Evolutionary conservation across 30 jellyfish, hydroid and myxozoan species (phyloP), one percentile per base, ranked within the genome.

Genomic region (Hydractinia echinata): DNA sequence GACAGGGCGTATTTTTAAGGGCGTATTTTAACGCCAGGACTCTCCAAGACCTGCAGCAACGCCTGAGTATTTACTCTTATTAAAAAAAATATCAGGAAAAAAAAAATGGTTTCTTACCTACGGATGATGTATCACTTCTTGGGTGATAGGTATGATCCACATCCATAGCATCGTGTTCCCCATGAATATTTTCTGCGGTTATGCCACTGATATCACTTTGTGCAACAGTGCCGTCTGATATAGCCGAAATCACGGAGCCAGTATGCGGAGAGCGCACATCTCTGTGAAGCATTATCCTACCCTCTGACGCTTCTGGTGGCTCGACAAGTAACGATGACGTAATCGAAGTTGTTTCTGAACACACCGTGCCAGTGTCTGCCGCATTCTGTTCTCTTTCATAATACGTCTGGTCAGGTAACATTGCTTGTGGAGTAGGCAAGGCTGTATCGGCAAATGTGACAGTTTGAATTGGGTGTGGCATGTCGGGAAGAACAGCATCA

Each of bases 171-270:
- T 67, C 86, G 18, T 76, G 87, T 18, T 84, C 87, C 53, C 88
- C 96, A 53, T 81, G 89, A 50, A 85, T 89, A 30, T 87, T 81
- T 70, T 79, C 97, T 15, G 82, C 51, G 13, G 96, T 88, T 58
- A 81, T 60, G 8, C 92, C 92, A 71, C 97, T 89, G 39, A 73
- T 72, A 62, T 87, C 99, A 84, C 99, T 93, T 16, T 93, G 99
- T 6, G 95, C 99, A 7, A 89, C 99, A 5, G 99, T 93, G 14
- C 96, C 96, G 72, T 93, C 99, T 7, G 99, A 93, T 15, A 84
- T 70, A 10, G 89, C 83, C 1, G 97, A 89, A 67, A 93, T 73
- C 48, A 93, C 94, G 1, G 99, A 93, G 62, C 88, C 99, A 0
- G 94, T 91, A n/a, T 89, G 92, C 5, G 96, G 96, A 74, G 98